Evolutionary conservation across 2,797 vertebrate species (phyloP).

Genomic region (Manis crassicaudata): DNA sequence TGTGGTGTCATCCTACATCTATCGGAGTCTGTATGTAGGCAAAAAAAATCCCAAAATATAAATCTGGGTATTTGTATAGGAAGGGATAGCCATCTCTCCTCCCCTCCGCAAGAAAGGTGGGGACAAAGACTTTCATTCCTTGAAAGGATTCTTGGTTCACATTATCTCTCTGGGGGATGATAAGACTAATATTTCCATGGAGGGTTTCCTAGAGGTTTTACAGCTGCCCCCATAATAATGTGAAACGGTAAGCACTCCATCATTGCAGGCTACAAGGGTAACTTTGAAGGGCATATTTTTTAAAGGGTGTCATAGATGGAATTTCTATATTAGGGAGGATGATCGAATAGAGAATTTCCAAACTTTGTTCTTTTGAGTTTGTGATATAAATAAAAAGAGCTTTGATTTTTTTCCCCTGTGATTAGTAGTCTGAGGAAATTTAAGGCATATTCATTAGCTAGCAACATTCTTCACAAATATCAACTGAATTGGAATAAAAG

Average conservation of each 20-base stretch:
- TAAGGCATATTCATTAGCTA: constrained; percentile 10
- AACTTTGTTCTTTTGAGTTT: not conserved
- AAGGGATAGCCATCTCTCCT: not conserved
- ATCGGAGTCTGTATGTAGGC: not conserved
- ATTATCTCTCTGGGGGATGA: not conserved
- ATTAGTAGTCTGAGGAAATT: not conserved
- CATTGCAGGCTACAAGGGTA: not conserved
- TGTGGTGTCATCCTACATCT: not conserved
- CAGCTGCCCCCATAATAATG: not conserved
- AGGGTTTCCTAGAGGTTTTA: not conserved
- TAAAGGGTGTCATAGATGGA: not conserved
- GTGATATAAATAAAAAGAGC: not conserved
- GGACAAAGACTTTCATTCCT: not conserved
- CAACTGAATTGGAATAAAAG: not conserved
- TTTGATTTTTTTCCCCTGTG: not conserved
- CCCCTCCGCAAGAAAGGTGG: not conserved
- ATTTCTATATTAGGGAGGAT: not conserved
- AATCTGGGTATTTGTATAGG: not conserved
- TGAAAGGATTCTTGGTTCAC: not conserved
- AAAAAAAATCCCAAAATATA: not conserved
- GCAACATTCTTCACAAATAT: constrained; percentile 12
- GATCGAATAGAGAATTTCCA: not conserved
- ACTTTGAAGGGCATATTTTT: not conserved
- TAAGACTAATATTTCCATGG: not conserved
- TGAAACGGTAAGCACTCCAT: not conserved